Evolutionary conservation across 2,113 vertebrate species (phyloP), one percentile per base, ranked within the genome.

Genomic region (Nematolebias whitei): DNA sequence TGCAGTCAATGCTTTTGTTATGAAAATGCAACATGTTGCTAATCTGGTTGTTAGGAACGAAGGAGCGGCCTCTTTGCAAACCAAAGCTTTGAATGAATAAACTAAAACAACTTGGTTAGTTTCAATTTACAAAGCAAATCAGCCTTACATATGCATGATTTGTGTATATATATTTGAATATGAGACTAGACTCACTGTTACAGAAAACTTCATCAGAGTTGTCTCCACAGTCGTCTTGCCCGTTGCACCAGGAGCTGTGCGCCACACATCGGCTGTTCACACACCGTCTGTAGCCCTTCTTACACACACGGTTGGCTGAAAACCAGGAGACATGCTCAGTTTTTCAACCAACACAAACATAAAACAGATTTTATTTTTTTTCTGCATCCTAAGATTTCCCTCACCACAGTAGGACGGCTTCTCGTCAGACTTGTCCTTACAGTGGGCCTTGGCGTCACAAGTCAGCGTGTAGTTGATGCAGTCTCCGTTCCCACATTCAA

Each of bases 381-480:
- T 12, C 43, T 1, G 4, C 29, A 40, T n/a, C 50, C 10, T n/a
- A 32, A 51, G 11, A 15, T 18, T 50, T 38, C 50, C 67, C 86
- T 74, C 89, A 99, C 98, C 94, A 82, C 98, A 99, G 91, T 97
- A 99, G 68, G 95, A 96, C 5, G 94, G 96, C 73, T 99, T 99
- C 93, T 99, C 97, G 0, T 99, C 97, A 0, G 97, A 98, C 89
- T 97, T 98, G 94, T 99, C 96, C 86, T 98, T 99, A 92, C 97
- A 99, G 90, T 98, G 93, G 15, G 95, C 92, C 57, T 92, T 93
- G 0, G 96, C 94, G 0, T 98, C 97, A 0, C 97, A 98, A 0
- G 97, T 98, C 81, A 94, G 90, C 55, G 93, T 95, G 93, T 97
- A 99, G 88, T 95, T 94, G 11, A 99, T 91, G 65, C 98, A 99